Percentiles rank a stretch among this genome's conserved stretches.
Conservation (phyloP, 1,140 invertebrate species). For the Octopus sinensis region DNA sequence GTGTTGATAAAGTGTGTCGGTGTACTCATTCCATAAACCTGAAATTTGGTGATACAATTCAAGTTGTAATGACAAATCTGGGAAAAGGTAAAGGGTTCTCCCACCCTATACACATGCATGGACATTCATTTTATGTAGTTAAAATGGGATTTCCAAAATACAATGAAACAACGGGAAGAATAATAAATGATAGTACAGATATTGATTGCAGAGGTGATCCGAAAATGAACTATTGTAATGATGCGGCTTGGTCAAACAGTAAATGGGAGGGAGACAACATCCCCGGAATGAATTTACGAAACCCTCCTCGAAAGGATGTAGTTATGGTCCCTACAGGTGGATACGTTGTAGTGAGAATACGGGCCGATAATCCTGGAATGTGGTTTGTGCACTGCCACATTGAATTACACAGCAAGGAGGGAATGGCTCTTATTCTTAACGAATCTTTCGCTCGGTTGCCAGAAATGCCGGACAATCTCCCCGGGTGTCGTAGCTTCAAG, state of each 20-base stretch:
- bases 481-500: not conserved
- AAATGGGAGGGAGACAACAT: conserved; percentile 28
- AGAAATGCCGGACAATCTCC: conserved; percentile 20
- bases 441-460: conserved; percentile 15
- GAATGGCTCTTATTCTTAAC: conserved; percentile 33
- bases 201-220: conserved; percentile 23
- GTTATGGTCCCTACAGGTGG: conserved; percentile 69
- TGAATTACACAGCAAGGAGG: conserved; percentile 29
- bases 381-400: conserved; percentile 35
- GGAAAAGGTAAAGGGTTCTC: conserved; percentile 56
- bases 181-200: conserved; percentile 18
- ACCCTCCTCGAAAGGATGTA: conserved; percentile 69
- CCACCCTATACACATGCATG: conserved; percentile 74
- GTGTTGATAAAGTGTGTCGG: conserved; percentile 16
- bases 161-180: conserved; percentile 15
- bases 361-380: conserved; percentile 43
- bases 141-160: conserved; percentile 56
- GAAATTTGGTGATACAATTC: conserved; percentile 28
- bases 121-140: conserved; percentile 70
- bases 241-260: conserved; percentile 26
- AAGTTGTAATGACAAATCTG: conserved; percentile 42
- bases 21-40: conserved; percentile 38
- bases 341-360: conserved; percentile 68
- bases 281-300: conserved; percentile 50
- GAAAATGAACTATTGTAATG: conserved; percentile 20